A percentile compares a stretch with the other conserved stretches of the same genome.
phyloP scores from a whole-genome alignment of 2,888 invertebrate species.

The Drosophila peninsularis region DNA sequence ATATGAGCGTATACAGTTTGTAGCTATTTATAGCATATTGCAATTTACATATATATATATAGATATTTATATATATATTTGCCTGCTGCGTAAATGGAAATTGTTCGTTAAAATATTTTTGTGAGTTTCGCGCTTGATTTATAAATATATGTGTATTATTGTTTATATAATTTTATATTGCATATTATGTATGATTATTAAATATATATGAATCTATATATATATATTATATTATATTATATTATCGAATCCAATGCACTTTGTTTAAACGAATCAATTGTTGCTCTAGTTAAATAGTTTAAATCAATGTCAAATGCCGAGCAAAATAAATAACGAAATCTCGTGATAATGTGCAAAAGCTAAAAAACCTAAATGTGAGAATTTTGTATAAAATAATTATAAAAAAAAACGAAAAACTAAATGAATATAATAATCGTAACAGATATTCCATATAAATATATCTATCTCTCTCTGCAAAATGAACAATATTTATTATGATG shows the following conservation, averaged over 20 bases:
- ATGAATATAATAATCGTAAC: constrained; percentile 52
- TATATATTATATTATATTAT: constrained; percentile 72
- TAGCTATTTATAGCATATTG: constrained; percentile 29
- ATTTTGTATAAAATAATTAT: constrained; percentile 77
- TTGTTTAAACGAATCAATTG: constrained; percentile 75
- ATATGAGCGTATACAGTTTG: constrained; percentile 31
- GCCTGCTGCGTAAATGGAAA: constrained; percentile 33
- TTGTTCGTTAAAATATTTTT: constrained; percentile 26
- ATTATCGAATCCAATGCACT: constrained; percentile 63
- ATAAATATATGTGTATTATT: constrained; percentile 73
- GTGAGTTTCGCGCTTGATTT: constrained; percentile 46
- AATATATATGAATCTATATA: constrained; percentile 41
- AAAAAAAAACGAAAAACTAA: constrained; percentile 47
- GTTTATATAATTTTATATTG: constrained; percentile 72
- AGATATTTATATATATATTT: constrained; percentile 40
- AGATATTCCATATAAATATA: constrained; percentile 25
- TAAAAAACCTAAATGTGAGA: constrained; percentile 75
- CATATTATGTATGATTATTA: constrained; percentile 62
- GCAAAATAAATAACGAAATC: constrained; percentile 51
- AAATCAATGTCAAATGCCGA: constrained; percentile 64
- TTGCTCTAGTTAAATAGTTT: constrained; percentile 75
- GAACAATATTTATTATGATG: constrained; percentile 79
- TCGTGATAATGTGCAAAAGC: constrained; percentile 73
- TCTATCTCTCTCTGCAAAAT: constrained; percentile 61
- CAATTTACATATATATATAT: constrained; percentile 34